Evolutionary conservation across 2,888 invertebrate species (phyloP), one percentile per base, ranked within the genome.

Genomic region (Hirtodrosophila confusa): DNA sequence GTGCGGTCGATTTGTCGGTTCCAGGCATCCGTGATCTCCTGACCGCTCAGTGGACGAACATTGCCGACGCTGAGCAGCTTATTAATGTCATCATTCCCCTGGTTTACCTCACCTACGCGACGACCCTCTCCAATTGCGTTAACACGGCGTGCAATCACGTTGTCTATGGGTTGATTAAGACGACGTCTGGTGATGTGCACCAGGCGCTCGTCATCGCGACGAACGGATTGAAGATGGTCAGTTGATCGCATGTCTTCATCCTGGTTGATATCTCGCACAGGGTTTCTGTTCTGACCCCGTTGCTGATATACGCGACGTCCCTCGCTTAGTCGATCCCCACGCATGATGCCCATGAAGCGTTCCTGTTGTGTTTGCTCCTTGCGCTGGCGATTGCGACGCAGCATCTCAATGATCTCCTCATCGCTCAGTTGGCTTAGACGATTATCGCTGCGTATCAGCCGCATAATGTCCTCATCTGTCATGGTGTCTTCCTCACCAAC

Each of bases 171-270:
- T n/a, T 82, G 69, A n/a, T 69, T 61, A 0, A 80, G 61, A 7
- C 77, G 86, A 9, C 80, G 77, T 10, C 79, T 73, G 9, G 75
- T 87, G 9, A 82, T 57, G 45, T 78, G 69, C 17, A 87, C 54
- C 8, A 88, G 49, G 3, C 80, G 85, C 39, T 83, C 86, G 39
- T 80, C 70, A 31, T 86, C 65, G 6, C 78, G 73, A 9, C 31
- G 51, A 4, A 84, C 61, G 11, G 53, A 63, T 41, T 50, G 58
- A 29, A 83, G 44, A 23, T 78, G 17, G 45, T 80, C 48, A 58
- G 8, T 51, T 1, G 6, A 39, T 27, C 6, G 27, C 6, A 27
- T 6, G n/a, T 36, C 23, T 0, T 50, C 47, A 9, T 40, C 11
- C 5, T 31, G 37, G 4, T 43, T 31, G 4, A 6, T 6, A 5